phyloP scores from a whole-genome alignment of 2,888 invertebrate genomes.

The Fabriciana adippe region DNA sequence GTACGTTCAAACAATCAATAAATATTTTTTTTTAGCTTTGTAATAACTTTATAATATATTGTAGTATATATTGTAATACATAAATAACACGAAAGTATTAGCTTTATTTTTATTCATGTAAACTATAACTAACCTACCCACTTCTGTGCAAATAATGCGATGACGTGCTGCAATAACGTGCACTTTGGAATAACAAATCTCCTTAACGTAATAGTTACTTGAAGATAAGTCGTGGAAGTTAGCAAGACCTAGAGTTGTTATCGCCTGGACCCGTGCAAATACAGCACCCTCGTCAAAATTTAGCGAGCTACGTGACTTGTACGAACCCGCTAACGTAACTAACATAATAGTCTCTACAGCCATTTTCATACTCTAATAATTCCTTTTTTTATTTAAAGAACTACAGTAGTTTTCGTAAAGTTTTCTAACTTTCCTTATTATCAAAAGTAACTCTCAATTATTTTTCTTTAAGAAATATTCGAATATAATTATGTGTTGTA shows the following conservation, averaged over 20 bases:
- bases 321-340: neutral
- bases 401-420: too few species aligned
- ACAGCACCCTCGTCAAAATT: conserved; percentile 16
- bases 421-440: too few species aligned
- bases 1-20: too few species aligned
- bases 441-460: too few species aligned
- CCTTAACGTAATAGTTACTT: conserved; percentile 5
- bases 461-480: too few species aligned
- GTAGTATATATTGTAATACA: too few species aligned
- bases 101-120: too few species aligned
- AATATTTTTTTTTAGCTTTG: too few species aligned
- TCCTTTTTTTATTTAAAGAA: too few species aligned
- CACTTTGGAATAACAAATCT: neutral
- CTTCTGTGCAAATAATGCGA: neutral
- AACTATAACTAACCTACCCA: neutral
- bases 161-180: conserved; percentile 9
- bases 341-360: neutral
- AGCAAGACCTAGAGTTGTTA: conserved; percentile 17
- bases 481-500: too few species aligned
- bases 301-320: conserved; percentile 18
- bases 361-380: neutral
- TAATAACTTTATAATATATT: too few species aligned
- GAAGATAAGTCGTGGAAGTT: conserved; percentile 18
- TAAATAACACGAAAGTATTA: too few species aligned
- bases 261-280: conserved; percentile 12